These are phyloP conservation scores for Abramis brama DNA, from an alignment of 2,113 vertebrate genomes.

Conservation along the genomic window DNA sequence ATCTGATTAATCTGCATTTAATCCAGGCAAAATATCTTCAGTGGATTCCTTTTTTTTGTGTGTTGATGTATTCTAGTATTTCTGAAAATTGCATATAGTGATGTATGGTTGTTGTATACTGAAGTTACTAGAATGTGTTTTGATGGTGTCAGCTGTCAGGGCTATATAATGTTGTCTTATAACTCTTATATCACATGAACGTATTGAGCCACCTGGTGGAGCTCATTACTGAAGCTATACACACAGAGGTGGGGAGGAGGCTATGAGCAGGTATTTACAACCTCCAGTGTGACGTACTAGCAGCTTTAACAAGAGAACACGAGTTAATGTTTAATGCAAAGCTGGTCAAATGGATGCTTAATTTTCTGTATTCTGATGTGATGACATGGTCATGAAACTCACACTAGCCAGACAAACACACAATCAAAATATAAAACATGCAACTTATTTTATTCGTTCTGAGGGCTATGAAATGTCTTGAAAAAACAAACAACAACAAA, in stretches of 20 bases:
- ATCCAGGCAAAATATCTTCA: constrained; percentile 15
- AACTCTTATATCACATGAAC: neutral
- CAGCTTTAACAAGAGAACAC: constrained; percentile 34
- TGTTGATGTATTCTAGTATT: neutral
- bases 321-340: constrained; percentile 69
- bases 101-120: neutral
- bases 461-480: neutral
- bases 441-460: neutral
- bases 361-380: constrained; percentile 42
- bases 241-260: constrained; percentile 10
- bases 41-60: neutral
- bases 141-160: constrained; percentile 59
- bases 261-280: constrained; percentile 60
- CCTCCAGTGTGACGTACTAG: constrained; percentile 55
- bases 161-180: neutral
- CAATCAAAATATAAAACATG: neutral
- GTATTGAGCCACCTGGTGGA: constrained; percentile 19
- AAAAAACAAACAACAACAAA: too few relatives aligned
- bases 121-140: neutral
- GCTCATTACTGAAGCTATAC: constrained; percentile 44
- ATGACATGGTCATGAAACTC: constrained; percentile 18
- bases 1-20: constrained; percentile 32
- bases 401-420: constrained; percentile 19
- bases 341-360: constrained; percentile 31
- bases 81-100: neutral